Evolutionary conservation across 2,888 invertebrate species (phyloP), one percentile per base, ranked within the genome.

Genomic region (Zhuqinia jingwanae): DNA sequence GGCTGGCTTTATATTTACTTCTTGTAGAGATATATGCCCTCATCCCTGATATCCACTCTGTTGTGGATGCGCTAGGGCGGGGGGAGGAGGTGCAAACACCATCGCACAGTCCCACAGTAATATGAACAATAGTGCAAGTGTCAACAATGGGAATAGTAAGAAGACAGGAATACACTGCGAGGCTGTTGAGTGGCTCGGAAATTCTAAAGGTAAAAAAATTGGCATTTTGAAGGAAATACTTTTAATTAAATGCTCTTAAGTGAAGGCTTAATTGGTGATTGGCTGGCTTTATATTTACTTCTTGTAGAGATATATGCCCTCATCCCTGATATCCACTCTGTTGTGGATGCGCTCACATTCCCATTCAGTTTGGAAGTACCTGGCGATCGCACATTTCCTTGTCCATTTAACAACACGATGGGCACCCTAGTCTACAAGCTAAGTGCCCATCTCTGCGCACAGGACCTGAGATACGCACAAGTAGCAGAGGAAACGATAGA

Each of bases 291-390:
- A n/a, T n/a, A n/a, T n/a, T n/a, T n/a, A n/a, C n/a, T n/a, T n/a
- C n/a, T 17, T 20, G 5, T 56, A 85, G 85, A 85, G 25, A 65
- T 85, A 13, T 85, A 85, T 20, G 85, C 85, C 11, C 56, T 85
- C n/a, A 79, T 85, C 2, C 85, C 85, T 0, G 85, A 85, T 63
- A 73, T 80, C 1, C 79, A 85, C 42, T 79, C 85, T 17, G 58
- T 80, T 11, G 85, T 85, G 53, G 85, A 85, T 36, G 73, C 73
- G 1, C 53, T 42, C 36, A 79, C 73, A 25, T 85, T 85, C 42
- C 85, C 85, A 25, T 85, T 85, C n/a, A 75, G 73, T 56, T 65
- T 85, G 45, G 85, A 85, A 22, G 79, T 85, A 30, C 85, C 85
- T 47, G 85, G 85, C 8, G 85, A 80, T 27, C 53, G 53, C 8